These are phyloP conservation scores for Manis pentadactyla DNA, from an alignment of 2,797 vertebrate genomes.

Conservation along the genomic window DNA sequence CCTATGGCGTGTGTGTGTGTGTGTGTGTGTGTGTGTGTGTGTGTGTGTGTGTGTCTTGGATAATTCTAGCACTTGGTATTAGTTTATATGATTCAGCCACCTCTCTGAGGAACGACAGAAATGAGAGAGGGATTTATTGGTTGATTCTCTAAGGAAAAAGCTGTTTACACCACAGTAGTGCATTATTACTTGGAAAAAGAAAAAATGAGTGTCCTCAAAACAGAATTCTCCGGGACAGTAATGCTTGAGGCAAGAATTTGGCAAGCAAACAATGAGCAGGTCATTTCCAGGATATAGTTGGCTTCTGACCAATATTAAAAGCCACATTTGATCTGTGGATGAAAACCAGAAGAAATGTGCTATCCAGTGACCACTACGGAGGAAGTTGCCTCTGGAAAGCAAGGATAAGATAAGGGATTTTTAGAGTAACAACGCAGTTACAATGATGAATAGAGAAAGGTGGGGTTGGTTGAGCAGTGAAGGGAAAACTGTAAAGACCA, in stretches of 20 bases:
- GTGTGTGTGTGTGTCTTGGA: no score
- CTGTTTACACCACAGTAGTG: background rate
- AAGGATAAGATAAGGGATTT: background rate
- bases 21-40: no score
- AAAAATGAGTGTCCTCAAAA: background rate
- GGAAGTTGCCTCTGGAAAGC: conserved; percentile 41
- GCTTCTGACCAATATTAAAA: conserved; percentile 52
- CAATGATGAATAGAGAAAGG: background rate
- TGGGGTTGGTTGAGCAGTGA: background rate
- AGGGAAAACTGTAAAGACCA: background rate
- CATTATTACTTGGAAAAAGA: background rate
- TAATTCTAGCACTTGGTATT: no score
- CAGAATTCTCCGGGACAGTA: conserved; percentile 24
- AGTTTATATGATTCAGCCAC: background rate
- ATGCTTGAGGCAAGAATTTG: conserved; percentile 33
- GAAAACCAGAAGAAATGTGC: conserved; percentile 29
- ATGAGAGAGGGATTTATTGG: background rate
- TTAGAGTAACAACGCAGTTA: background rate
- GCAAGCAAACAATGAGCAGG: conserved; percentile 49
- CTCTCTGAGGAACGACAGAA: background rate
- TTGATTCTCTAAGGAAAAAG: conserved; percentile 33
- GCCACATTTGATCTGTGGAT: conserved; percentile 16
- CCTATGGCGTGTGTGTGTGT: background rate
- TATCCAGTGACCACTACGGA: conserved; percentile 13
- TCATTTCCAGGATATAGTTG: conserved; percentile 58